Base-by-base conservation (phyloP, 2,113 vertebrate species). In the Plectropomus leopardus region DNA sequence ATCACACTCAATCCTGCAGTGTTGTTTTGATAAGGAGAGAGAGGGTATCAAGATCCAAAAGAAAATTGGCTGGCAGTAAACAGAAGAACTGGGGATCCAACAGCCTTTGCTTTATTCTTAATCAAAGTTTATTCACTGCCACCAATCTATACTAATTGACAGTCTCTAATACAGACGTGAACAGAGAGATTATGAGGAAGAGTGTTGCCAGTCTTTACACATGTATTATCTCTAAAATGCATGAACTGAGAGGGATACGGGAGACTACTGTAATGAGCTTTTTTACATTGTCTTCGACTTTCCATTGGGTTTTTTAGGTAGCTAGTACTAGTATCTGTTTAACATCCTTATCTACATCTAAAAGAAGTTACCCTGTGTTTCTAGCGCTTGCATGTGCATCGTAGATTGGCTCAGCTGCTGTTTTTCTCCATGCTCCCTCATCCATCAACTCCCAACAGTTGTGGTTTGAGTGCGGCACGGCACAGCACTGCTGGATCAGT, bases 121-220 rank as follows among this genome's bases (percentile, higher is more conserved):
- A 87, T 87, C 78, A 84, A 69, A 78, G 74, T 83, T 80, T 76
- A 68, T 76, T 86, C 40, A 63, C 72, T 71, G 58, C 26, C 57
- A 64, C 36, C 50, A 78, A 55, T 87, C 84, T 76, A 73, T 69
- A 78, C 76, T 70, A 83, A 86, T 69, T 82, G 40, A 81, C 75
- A 82, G 80, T 36, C 57, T 83, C 74, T 69, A 80, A 75, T 75
- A 54, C 34, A 79, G 71, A 78, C 17, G 40, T 72, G 50, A 87
- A 81, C 58, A 53, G 44, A 66, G 76, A 72, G 76, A 83, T 78
- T 73, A 85, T 42, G 21, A 77, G 42, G 21, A 72, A 54, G 34
- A 77, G 64, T 66, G 57, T 11, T 83, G 63, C 47, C 24, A 57
- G 60, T 53, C 21, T 82, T 80, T 13, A 42, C 28, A 71, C 40